Percentiles rank a stretch among this genome's conserved stretches.
Evolutionary conservation across 2,797 vertebrate species (phyloP).

Genomic region (Periophthalmus magnuspinnatus): DNA sequence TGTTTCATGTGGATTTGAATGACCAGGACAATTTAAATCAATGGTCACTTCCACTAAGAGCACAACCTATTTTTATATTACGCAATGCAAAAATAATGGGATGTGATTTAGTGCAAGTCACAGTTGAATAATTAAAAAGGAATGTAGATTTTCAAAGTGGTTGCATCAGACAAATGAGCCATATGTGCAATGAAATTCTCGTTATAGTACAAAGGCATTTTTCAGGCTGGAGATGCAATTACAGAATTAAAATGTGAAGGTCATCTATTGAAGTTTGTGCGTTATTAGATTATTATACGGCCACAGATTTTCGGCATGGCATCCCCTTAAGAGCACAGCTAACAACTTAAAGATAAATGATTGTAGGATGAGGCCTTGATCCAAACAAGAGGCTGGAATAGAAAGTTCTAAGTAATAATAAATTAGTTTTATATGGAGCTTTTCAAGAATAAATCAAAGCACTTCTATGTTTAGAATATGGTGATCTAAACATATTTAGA

Average conservation of each 20-base stretch:
- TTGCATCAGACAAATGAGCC: constrained; percentile 1
- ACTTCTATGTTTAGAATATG: no score
- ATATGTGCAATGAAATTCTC: not conserved
- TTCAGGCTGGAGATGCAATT: not conserved
- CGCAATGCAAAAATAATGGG: constrained; percentile 3
- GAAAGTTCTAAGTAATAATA: not conserved
- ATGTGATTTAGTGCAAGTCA: not conserved
- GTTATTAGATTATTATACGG: not conserved
- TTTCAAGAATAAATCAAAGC: not conserved
- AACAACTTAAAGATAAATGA: not conserved
- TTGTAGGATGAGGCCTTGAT: not conserved
- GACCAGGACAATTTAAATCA: constrained; percentile 17
- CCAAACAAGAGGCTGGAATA: not conserved
- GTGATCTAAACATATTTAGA: no score
- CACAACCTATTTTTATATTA: constrained; percentile 7
- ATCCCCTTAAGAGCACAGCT: not conserved
- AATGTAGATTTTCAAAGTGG: not conserved
- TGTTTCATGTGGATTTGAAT: constrained; percentile 15
- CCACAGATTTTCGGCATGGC: not conserved
- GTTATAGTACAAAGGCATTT: constrained; percentile 7
- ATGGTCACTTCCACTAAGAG: constrained; percentile 3
- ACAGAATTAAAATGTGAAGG: constrained; percentile 1
- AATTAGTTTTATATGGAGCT: not conserved
- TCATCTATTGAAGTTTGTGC: not conserved
- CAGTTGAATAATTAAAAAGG: not conserved